Evolutionary conservation across 1,140 invertebrate genomes (phyloP).

Genomic region (Polyergus mexicanus): DNA sequence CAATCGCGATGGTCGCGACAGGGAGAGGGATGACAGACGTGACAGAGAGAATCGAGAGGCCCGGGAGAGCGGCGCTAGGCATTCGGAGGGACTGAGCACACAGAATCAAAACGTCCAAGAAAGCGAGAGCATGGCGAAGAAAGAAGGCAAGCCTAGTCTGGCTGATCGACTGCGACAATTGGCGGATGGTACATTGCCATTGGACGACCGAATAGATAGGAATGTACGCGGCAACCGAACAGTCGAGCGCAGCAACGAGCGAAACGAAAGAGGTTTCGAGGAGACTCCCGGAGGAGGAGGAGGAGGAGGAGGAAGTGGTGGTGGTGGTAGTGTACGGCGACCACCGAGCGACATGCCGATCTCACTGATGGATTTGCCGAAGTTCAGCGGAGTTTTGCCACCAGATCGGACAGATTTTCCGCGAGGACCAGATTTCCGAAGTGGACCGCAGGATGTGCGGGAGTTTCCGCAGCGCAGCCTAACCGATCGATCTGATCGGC

Average conservation of each 20-base stretch:
- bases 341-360: conserved; percentile 52
- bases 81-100: conserved; percentile 71
- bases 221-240: conserved; percentile 76
- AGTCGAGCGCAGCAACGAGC: conserved; percentile 77
- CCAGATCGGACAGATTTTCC: conserved; percentile 80
- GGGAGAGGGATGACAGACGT: conserved; percentile 81
- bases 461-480: conserved; percentile 75
- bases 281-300: conserved; percentile 67
- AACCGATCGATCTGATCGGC: conserved; percentile 74
- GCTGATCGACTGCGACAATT: conserved; percentile 85
- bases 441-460: conserved; percentile 76
- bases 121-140: conserved; percentile 74
- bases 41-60: conserved; percentile 72
- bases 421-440: conserved; percentile 76
- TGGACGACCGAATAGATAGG: conserved; percentile 83
- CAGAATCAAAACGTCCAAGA: conserved; percentile 72
- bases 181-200: conserved; percentile 84
- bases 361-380: conserved; percentile 83
- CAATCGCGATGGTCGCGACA: conserved; percentile 80
- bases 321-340: conserved; percentile 17
- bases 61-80: conserved; percentile 69
- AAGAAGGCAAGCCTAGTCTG: conserved; percentile 82
- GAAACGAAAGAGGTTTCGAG: conserved; percentile 79
- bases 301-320: background rate
- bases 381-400: conserved; percentile 76